These are phyloP conservation scores for Lepidocyrtoides sp. DNA, from an alignment of 2,888 invertebrate genomes.

Conservation along the genomic window DNA sequence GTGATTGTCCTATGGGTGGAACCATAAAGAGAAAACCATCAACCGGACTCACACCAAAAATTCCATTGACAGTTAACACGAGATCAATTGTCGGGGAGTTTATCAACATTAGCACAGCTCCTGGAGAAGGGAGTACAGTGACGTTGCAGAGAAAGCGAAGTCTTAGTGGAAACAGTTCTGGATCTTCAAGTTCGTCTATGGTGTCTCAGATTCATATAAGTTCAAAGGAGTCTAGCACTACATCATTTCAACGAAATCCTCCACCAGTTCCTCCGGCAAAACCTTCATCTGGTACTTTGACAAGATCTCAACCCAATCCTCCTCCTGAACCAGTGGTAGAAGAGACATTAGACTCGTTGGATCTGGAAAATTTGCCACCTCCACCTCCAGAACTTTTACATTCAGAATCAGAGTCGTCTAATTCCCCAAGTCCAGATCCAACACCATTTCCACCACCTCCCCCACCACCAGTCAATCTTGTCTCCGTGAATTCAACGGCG, in stretches of 20 bases:
- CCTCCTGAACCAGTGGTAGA: slow-evolving; percentile 88
- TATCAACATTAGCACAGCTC: slow-evolving; percentile 90
- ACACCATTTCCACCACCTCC: slow-evolving; percentile 91
- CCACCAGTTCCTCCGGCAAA: slow-evolving; percentile 63
- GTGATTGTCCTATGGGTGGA: slow-evolving; percentile 86
- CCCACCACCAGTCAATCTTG: slow-evolving; percentile 79
- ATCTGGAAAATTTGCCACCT: slow-evolving; percentile 85
- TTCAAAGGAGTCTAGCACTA: slow-evolving; percentile 52
- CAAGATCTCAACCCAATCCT: slow-evolving; percentile 88
- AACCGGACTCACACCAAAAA: slow-evolving; percentile 92
- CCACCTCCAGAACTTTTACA: slow-evolving; percentile 86
- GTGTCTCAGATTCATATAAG: slow-evolving; percentile 81
- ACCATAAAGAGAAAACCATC: slow-evolving; percentile 96
- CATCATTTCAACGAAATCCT: slow-evolving; percentile 58
- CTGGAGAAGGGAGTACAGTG: slow-evolving; percentile 84
- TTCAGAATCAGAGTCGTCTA: slow-evolving; percentile 82
- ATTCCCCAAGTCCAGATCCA: slow-evolving; percentile 76
- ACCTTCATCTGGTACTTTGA: slow-evolving; percentile 67
- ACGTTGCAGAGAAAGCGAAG: slow-evolving; percentile 84
- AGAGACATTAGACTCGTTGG: slow-evolving; percentile 80
- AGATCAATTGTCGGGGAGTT: slow-evolving; percentile 92
- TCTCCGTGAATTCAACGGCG: slow-evolving; percentile 87
- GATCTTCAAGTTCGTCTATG: slow-evolving; percentile 82
- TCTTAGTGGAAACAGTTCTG: slow-evolving; percentile 82
- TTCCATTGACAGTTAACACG: slow-evolving; percentile 96